These are phyloP conservation scores for Nothoprocta perdicaria DNA, from an alignment of 2,113 vertebrate genomes.

Conservation along the genomic window DNA sequence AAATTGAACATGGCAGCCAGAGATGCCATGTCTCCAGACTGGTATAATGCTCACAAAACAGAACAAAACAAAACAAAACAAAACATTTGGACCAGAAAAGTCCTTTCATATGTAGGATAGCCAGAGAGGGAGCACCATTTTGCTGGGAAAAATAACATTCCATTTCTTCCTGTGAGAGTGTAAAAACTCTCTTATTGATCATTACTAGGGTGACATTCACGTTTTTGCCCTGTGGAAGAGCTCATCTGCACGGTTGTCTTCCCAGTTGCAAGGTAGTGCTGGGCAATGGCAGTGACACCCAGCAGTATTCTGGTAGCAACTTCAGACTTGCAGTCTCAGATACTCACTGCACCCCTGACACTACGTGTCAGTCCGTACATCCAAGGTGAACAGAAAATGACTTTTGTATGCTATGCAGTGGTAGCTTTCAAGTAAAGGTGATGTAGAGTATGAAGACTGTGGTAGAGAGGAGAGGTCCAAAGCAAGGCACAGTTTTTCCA, in stretches of 20 bases:
- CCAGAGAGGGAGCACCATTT: neutral
- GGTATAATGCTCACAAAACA: accelerated
- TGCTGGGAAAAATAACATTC: neutral
- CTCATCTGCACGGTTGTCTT: neutral
- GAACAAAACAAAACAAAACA: too few species aligned
- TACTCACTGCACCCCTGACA: accelerated
- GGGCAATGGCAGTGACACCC: neutral
- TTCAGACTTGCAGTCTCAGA: neutral
- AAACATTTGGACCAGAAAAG: neutral
- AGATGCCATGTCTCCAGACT: neutral
- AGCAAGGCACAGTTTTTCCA: neutral
- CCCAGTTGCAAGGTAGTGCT: neutral
- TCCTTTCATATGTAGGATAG: neutral
- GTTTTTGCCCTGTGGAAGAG: neutral
- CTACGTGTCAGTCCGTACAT: neutral
- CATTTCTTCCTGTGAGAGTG: accelerated
- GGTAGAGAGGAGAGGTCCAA: neutral
- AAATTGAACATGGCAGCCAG: neutral
- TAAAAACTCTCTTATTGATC: neutral
- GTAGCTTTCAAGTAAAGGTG: neutral
- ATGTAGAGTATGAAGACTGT: neutral
- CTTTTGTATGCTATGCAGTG: neutral
- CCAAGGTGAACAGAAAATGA: neutral
- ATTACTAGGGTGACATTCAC: neutral
- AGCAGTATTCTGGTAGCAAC: neutral